Base-by-base conservation (phyloP, 2,113 vertebrate genomes). In the Xiphorhynchus elegans region DNA sequence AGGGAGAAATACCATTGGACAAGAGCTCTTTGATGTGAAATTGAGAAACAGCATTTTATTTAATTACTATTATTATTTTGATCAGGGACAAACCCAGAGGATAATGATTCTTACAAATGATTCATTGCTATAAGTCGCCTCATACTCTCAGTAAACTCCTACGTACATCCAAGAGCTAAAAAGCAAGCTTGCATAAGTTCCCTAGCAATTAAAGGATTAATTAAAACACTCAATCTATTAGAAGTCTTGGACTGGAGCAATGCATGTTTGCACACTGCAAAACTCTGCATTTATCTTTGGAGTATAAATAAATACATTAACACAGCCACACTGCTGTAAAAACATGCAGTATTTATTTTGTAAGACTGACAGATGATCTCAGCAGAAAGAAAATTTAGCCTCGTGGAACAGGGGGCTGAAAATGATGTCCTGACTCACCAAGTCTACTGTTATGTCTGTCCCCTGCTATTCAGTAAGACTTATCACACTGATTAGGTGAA, bases 51-150 rank as follows among this genome's bases (percentile, higher is more conserved):
- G 60, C 60, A 64, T 28, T 85, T 42, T 35, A 68, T 82, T 93
- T 95, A 94, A 96, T 94, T 92, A 90, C 72, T 93, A 55, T 94
- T 93, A 95, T 95, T 96, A 67, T 91, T 93, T 86, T 80, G 31
- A 89, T 87, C 47, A 77, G 64, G 73, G 79, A 84, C 82, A 83
- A 96, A 69, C 84, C 80, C 70, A 89, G 60, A 82, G 21, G 58
- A 96, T 84, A 84, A 91, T 89, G 70, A 89, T 93, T 95, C 64
- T 68, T 85, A 52, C 78, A 89, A 97, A 87, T 94, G 77, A 95
- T 53, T 92, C 87, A 82, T 56, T 84, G 56, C 72, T 92, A 4
- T 50, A 90, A 64, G 72, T 55, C 79, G 94, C 55, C 66, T 90
- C 90, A 94, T 70, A 35, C 15, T 90, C 70, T 56, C 87, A 40